Evolutionary conservation across 2,888 invertebrate genomes (phyloP).

Genomic region (Julus scanicus): DNA sequence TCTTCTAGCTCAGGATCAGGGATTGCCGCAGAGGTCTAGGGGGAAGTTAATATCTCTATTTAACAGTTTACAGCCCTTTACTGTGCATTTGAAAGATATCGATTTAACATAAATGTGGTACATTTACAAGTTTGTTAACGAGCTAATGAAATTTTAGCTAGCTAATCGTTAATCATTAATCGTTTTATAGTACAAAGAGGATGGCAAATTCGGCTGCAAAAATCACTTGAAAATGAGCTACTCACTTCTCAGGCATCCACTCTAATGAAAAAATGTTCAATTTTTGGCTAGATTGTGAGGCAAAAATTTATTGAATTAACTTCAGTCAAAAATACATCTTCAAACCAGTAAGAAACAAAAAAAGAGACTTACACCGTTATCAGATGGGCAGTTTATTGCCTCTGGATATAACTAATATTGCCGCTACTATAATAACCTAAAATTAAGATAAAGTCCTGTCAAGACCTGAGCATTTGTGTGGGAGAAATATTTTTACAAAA

Average conservation of each 20-base stretch:
- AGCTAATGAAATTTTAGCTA: too few relatives aligned
- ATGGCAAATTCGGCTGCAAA: too few relatives aligned
- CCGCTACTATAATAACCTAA: constrained; percentile 5
- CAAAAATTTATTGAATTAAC: not conserved
- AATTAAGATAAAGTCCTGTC: not conserved
- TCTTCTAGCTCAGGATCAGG: too few relatives aligned
- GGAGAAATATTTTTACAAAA: not conserved
- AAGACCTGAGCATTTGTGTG: not conserved
- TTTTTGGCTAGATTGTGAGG: not conserved
- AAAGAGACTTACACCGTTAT: not conserved
- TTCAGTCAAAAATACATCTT: not conserved
- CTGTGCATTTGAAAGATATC: too few relatives aligned
- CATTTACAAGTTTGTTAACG: too few relatives aligned
- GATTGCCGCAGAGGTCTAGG: too few relatives aligned
- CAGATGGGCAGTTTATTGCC: not conserved
- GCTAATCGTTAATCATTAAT: too few relatives aligned
- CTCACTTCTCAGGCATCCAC: not conserved
- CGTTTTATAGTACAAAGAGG: too few relatives aligned
- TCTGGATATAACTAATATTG: constrained; percentile 23
- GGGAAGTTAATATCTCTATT: too few relatives aligned
- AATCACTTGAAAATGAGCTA: too few relatives aligned
- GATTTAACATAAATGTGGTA: too few relatives aligned
- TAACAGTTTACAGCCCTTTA: too few relatives aligned
- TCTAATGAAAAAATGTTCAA: not conserved
- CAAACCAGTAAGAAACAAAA: not conserved